Base-by-base conservation (phyloP, 2,888 invertebrate species). In the Cheilosia grossa region DNA sequence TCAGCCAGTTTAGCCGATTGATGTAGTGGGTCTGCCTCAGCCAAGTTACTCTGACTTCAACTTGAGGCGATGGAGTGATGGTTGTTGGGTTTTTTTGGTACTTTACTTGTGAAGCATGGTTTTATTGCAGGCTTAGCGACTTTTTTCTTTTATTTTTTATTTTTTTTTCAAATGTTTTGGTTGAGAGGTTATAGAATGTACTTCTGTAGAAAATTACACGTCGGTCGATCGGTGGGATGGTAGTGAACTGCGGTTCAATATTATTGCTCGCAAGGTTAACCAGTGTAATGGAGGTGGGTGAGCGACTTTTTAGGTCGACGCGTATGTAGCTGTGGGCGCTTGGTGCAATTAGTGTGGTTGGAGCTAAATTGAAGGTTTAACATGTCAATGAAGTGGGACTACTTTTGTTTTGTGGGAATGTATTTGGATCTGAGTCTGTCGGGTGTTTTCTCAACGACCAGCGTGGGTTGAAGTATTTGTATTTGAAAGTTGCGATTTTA, bases 251-350 rank as follows among this genome's bases (percentile, higher is more conserved):
- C 27, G 67, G 69, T 42, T 83, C 44, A 64, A 40, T 47, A 47
- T n/a, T 51, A 42, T 69, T 7, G 44, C 30, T 49, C 21, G 21
- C 85, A 85, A 77, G 81, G 85, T 58, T 74, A 83, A 80, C 83
- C 21, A 67, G 61, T 69, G 27, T 47, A 44, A 17, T 63, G 24
- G 10, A 73, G 74, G 69, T 80, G 58, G 74, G 73, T 70, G 74
- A 83, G 74, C 74, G 19, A 59, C 72, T 78, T 79, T 79, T 27
- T 59, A 61, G 53, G 54, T 73, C 78, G 61, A 24, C 15, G 21
- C 19, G 24, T 21, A 17, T 40, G 9, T 13, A 49, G 58, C 63
- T 59, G 59, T 30, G 49, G 75, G 75, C 24, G 64, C 40, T 37
- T 56, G 47, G 37, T 49, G 64, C 47, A 44, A 44, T 40, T 47